Percentiles rank a stretch among this genome's conserved stretches.
Conservation (phyloP, 2,113 vertebrate species). For the Thunnus maccoyii region DNA sequence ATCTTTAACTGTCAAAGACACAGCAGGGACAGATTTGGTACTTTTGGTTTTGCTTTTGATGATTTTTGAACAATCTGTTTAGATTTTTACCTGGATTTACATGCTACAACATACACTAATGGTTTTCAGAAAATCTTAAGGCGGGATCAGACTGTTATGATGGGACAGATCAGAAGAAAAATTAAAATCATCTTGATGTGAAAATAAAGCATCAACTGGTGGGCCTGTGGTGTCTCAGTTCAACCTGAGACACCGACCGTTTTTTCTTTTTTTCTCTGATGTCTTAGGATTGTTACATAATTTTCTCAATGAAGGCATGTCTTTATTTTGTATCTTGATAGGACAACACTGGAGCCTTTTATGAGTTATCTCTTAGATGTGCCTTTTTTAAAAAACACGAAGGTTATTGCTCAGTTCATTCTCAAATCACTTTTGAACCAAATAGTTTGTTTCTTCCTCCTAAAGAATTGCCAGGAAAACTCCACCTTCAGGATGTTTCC, state of each 20-base stretch:
- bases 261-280: slow-evolving; percentile 3
- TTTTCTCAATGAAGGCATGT: slow-evolving; percentile 30
- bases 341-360: slow-evolving; percentile 49
- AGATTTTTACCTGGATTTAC: not conserved
- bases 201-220: slow-evolving; percentile 31
- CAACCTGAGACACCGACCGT: not conserved
- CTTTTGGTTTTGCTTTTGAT: no score
- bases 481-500: not conserved
- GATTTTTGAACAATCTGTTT: no score
- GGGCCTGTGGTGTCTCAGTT: slow-evolving; percentile 10
- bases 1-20: not conserved
- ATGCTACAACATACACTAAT: not conserved
- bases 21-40: not conserved
- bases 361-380: slow-evolving; percentile 30
- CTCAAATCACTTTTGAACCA: not conserved
- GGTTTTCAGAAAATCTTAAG: not conserved
- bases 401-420: slow-evolving; percentile 12
- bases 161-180: not conserved
- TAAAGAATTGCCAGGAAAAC: slow-evolving; percentile 11
- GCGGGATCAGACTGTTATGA: not conserved
- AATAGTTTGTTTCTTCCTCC: slow-evolving; percentile 16
- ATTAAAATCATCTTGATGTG: not conserved
- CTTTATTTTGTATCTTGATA: slow-evolving; percentile 53
- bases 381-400: slow-evolving; percentile 14
- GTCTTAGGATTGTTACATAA: slow-evolving; percentile 48